phyloP scores from a whole-genome alignment of 2,797 vertebrate genomes.

The Nothura maculosa region DNA sequence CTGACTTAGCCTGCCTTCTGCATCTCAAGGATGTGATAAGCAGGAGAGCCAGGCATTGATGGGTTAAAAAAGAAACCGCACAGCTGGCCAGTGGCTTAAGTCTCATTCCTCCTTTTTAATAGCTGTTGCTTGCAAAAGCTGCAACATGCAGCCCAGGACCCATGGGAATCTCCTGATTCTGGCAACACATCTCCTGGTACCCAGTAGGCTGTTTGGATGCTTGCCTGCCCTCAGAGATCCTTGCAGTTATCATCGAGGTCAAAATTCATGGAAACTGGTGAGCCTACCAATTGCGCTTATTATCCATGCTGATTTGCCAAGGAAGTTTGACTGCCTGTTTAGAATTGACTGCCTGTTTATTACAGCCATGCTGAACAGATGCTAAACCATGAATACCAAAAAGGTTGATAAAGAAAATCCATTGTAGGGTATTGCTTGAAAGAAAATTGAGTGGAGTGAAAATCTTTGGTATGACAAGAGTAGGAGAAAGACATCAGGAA shows the following conservation, averaged over 20 bases:
- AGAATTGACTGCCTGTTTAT: neutral
- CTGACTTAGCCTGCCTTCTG: neutral
- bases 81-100: accelerated
- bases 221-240: neutral
- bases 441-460: neutral
- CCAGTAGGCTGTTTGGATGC: neutral
- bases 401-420: neutral
- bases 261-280: neutral
- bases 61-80: neutral
- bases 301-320: neutral
- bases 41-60: neutral
- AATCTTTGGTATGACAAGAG: neutral
- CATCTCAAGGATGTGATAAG: neutral
- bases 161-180: neutral
- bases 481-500: neutral
- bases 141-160: neutral
- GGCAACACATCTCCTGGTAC: neutral
- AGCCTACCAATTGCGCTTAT: neutral
- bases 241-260: neutral
- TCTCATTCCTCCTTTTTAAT: neutral
- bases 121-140: neutral
- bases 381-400: neutral
- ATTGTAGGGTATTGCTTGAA: neutral
- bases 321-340: neutral
- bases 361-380: neutral